A percentile compares a stretch with the other conserved stretches of the same genome.
Evolutionary conservation across 2,113 vertebrate species (phyloP).

Genomic region (Phalacrocorax brasilianus): DNA sequence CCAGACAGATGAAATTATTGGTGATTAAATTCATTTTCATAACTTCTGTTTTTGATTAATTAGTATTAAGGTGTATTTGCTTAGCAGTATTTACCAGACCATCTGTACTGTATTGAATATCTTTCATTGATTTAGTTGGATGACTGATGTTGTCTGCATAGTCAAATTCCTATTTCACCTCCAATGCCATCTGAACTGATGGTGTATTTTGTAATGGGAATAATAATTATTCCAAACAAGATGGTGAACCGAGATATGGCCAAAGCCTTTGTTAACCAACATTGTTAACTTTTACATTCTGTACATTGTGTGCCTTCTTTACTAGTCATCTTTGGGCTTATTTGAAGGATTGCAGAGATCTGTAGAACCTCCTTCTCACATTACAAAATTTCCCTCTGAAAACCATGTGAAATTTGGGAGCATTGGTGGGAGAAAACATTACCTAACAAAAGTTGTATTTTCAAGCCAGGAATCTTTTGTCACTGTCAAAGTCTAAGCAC

Average conservation of each 20-base stretch:
- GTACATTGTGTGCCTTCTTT: not conserved
- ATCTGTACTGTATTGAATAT: not conserved
- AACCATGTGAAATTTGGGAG: not conserved
- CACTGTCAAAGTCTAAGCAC: not conserved
- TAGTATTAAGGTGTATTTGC: not conserved
- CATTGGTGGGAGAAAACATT: not conserved
- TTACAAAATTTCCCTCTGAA: not conserved
- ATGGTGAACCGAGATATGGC: not conserved
- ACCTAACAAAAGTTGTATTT: not conserved
- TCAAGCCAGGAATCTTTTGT: not conserved
- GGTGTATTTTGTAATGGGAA: not conserved
- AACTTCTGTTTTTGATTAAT: conserved; percentile 14
- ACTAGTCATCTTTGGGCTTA: not conserved
- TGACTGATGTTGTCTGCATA: not conserved
- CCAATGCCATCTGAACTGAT: not conserved
- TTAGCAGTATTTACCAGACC: not conserved
- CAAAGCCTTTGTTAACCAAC: not conserved
- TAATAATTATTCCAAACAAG: not conserved
- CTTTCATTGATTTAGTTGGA: not conserved
- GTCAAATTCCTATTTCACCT: not conserved
- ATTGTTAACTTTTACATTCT: not conserved
- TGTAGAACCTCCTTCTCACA: not conserved
- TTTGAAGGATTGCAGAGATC: not conserved
- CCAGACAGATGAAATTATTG: not conserved
- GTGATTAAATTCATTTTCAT: not conserved